Base-by-base conservation (phyloP, 1,140 invertebrate genomes). In the Drosophila nikananu region DNA sequence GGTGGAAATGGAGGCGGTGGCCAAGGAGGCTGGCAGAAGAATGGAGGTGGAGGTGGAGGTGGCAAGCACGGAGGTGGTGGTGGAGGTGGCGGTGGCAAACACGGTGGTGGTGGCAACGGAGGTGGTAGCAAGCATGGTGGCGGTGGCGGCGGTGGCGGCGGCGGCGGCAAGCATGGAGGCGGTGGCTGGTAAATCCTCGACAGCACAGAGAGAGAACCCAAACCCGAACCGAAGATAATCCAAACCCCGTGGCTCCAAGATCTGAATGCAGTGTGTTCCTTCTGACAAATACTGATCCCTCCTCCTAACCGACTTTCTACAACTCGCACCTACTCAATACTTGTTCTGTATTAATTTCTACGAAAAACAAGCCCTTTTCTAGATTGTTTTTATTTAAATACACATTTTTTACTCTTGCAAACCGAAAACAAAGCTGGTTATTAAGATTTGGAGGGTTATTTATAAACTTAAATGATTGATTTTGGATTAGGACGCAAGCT, bases 131-230 rank as follows among this genome's bases (percentile, higher is more conserved):
- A 68, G 46, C 64, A 67, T 15, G 32, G 35, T 5, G 25, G 25
- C 25, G 25, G 27, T 9, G 61, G 61, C 8, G 64, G 64, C 12
- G 32, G 32, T 5, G 35, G 49, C 19, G 65, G 65, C 9, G 65
- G 65, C 27, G 65, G 58, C 9, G 59, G 65, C 35, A 68, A 68
- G 46, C 66, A 70, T 7, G 66, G 65, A 10, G 58, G 66, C 5
- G 67, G 67, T 32, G 67, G 67, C 5, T 70, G 67, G 67, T 70
- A 70, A 54, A 67, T 35, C 7, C 46, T 9, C 10, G 9, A 42
- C 13, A 51, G 10, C 10, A 9, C 30, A 52, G 32, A 21, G 30
- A 44, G n/a, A 35, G 17, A 37, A 37, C 23, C 25, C 39, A 25
- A 55, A 17, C 15, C n/a, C 23, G 30, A 55, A 30, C 49, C 12